Base-by-base conservation (phyloP, 2,888 invertebrate species). In the Habrosyne pyritoides region DNA sequence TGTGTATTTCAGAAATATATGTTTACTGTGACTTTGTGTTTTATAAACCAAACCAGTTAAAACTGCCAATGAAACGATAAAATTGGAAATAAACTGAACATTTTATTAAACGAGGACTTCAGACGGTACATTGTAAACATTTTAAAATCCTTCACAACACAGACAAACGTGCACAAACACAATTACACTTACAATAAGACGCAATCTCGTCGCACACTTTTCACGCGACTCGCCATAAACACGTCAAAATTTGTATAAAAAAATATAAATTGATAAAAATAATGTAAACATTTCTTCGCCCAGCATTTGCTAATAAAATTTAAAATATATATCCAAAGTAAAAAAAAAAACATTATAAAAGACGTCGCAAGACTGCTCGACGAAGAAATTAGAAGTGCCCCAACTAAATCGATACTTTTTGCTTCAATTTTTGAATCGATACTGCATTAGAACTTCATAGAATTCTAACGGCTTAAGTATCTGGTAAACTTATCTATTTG, bases 171-270 rank as follows among this genome's bases (percentile, higher is more conserved):
- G 52, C 64, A 81, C 80, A 79, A 79, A 78, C 67, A 86, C 82
- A 77, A 83, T 86, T 88, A 89, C 85, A 84, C 89, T 90, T 87
- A 89, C 71, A 79, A 75, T 71, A 71, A 69, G n/a, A 75, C 75
- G 75, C 73, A 67, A 63, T 71, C 75, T 62, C 73, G 67, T 73
- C 75, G 73, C 75, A 71, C 68, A 71, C 75, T 65, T 66, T 18
- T 62, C 59, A 69, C 73, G 71, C 69, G 66, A 71, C 64, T 66
- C 69, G 69, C 66, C 64, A 68, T 64, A 64, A 73, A 77, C 61
- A 70, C 61, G 63, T 67, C 60, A 70, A 68, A 75, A 62, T 67
- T 63, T 60, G 53, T 54, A 56, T 59, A 63, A 59, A 66, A 60
- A 64, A 61, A 59, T 57, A 53, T 22, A 52, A 61, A 64, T 70